These are phyloP conservation scores for Tolypeutes matacus DNA, from an alignment of 2,797 vertebrate genomes.

Conservation along the genomic window DNA sequence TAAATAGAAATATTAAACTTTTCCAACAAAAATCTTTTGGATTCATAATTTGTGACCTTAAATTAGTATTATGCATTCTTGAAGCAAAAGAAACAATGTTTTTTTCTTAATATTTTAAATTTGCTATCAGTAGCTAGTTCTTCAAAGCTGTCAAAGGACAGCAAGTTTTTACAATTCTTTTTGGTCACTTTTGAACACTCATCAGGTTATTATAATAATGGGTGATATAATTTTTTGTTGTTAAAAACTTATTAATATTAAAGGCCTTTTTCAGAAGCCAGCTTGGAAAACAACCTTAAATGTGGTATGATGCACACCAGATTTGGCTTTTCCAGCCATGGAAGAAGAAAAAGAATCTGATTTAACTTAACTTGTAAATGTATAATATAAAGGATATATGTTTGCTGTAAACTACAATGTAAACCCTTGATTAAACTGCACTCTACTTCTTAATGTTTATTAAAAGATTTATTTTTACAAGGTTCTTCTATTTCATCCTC, in stretches of 20 bases:
- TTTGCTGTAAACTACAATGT: conserved; percentile 77
- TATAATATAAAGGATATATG: conserved; percentile 46
- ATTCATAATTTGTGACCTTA: conserved; percentile 13
- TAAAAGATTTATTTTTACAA: conserved; percentile 84
- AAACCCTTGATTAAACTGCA: conserved; percentile 76
- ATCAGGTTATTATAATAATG: conserved; percentile 60
- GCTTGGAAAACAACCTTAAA: conserved; percentile 58
- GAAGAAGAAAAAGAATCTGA: conserved; percentile 8
- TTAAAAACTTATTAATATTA: conserved; percentile 66
- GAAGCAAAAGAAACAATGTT: conserved; percentile 63
- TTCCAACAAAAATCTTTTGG: conserved; percentile 56
- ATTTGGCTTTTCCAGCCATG: conserved; percentile 52
- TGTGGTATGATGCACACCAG: not conserved
- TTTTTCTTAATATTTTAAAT: conserved; percentile 70
- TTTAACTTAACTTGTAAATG: conserved; percentile 77
- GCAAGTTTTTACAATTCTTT: conserved; percentile 50
- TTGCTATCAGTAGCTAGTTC: conserved; percentile 66
- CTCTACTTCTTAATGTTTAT: conserved; percentile 80
- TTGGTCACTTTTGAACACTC: conserved; percentile 42
- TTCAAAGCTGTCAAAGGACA: conserved; percentile 70
- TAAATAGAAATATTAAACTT: conserved; percentile 56
- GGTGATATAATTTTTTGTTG: conserved; percentile 21
- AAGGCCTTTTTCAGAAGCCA: conserved; percentile 66
- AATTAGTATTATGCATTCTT: conserved; percentile 49
- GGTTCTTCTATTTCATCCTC: conserved; percentile 46